Percentiles rank a stretch among this genome's conserved stretches.
Evolutionary conservation across 2,888 invertebrate species (phyloP).

Genomic region (Plebejus anna): DNA sequence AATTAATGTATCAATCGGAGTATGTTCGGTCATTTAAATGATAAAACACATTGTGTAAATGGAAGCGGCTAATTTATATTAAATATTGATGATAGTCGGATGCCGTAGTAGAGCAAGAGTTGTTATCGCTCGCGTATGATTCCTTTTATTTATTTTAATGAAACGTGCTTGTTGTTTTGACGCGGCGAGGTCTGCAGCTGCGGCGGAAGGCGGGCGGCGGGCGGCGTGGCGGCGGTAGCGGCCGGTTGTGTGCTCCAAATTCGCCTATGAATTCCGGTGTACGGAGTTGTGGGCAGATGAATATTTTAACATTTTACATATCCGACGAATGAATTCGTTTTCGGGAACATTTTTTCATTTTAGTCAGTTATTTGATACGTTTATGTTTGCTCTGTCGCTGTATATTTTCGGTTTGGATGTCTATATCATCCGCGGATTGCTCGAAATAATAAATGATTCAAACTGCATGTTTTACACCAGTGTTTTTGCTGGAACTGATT

Average conservation of each 20-base stretch:
- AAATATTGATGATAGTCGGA: conserved; percentile 45
- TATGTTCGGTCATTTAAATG: conserved; percentile 22
- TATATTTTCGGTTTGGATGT: conserved; percentile 44
- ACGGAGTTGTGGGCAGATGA: conserved; percentile 68
- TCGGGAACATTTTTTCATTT: conserved; percentile 62
- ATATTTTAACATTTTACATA: conserved; percentile 77
- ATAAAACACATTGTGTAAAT: conserved; percentile 34
- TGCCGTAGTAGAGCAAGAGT: conserved; percentile 33
- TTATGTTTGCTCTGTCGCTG: conserved; percentile 55
- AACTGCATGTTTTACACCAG: conserved; percentile 29
- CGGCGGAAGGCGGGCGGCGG: conserved; percentile 40
- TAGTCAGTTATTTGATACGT: conserved; percentile 65
- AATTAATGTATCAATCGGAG: conserved; percentile 24
- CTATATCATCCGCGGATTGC: conserved; percentile 50
- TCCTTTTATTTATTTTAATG: conserved; percentile 76
- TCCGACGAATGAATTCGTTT: conserved; percentile 71
- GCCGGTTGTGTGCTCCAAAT: conserved; percentile 63
- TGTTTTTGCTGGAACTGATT: conserved; percentile 17
- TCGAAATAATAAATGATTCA: conserved; percentile 45
- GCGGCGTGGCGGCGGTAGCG: conserved; percentile 51
- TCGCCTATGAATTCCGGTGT: conserved; percentile 70
- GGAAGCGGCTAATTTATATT: conserved; percentile 43
- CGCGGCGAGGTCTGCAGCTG: conserved; percentile 58
- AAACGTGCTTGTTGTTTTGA: conserved; percentile 70
- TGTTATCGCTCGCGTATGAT: conserved; percentile 47